A percentile compares a stretch with the other conserved stretches of the same genome.
These are phyloP conservation scores for Caenorhabditis angaria DNA, from an alignment of 2,888 invertebrate genomes.

Conservation along the genomic window DNA sequence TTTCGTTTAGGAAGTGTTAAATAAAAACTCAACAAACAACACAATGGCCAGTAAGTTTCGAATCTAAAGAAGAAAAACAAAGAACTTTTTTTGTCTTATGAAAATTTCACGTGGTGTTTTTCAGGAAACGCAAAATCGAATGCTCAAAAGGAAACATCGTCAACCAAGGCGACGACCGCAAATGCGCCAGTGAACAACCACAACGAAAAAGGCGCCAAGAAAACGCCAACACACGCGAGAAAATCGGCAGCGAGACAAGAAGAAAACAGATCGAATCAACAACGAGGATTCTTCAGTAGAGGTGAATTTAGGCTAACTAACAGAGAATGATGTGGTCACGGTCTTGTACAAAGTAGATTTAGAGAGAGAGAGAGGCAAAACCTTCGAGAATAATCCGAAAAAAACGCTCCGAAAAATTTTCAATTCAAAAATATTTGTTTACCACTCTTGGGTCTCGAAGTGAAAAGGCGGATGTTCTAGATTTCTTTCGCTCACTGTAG, in stretches of 20 bases:
- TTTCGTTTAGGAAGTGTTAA: neutral
- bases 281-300: neutral
- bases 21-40: neutral
- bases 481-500: too few species aligned
- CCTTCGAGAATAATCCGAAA: too few species aligned
- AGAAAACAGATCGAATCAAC: neutral
- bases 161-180: neutral
- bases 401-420: too few species aligned
- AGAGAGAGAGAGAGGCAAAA: too few species aligned
- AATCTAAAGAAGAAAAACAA: neutral
- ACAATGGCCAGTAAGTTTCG: slow-evolving; percentile 11
- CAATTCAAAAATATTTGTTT: too few species aligned
- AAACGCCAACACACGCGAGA: neutral
- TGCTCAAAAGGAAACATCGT: neutral
- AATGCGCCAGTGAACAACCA: neutral
- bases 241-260: neutral
- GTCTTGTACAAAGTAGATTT: too few species aligned
- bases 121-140: slow-evolving; percentile 11
- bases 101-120: neutral
- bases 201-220: neutral
- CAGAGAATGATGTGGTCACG: too few species aligned
- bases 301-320: too few species aligned
- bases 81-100: neutral
- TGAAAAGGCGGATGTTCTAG: too few species aligned
- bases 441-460: too few species aligned